A percentile compares a stretch with the other conserved stretches of the same genome.
Conservation (phyloP, 2,888 invertebrate genomes). For the Synergus umbraculus region DNA sequence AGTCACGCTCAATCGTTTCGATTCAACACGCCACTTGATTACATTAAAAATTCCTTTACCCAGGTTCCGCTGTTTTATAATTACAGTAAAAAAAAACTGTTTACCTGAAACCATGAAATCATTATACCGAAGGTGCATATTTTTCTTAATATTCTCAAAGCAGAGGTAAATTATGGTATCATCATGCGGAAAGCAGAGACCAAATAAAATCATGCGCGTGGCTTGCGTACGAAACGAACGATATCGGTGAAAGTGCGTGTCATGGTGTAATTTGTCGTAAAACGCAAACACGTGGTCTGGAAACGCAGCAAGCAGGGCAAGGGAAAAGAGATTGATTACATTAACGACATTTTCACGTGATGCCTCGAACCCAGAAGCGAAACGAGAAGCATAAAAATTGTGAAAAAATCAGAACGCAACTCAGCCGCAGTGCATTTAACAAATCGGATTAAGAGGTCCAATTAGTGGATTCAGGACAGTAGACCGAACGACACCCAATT, state of each 20-base stretch:
- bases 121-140: too few species aligned
- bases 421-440: slow-evolving; percentile 44
- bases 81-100: too few species aligned
- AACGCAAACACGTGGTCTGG: slow-evolving; percentile 39
- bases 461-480: slow-evolving; percentile 55
- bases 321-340: slow-evolving; percentile 54
- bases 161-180: neutral
- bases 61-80: neutral
- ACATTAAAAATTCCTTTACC: slow-evolving; percentile 22
- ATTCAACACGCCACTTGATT: slow-evolving; percentile 42
- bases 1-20: slow-evolving; percentile 49
- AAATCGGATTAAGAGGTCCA: slow-evolving; percentile 59
- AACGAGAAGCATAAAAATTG: slow-evolving; percentile 3
- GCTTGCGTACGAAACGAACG: neutral
- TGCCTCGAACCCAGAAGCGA: slow-evolving; percentile 39
- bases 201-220: slow-evolving; percentile 17
- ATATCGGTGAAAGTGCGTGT: slow-evolving; percentile 55
- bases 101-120: too few species aligned
- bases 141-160: too few species aligned
- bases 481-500: slow-evolving; percentile 30
- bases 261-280: slow-evolving; percentile 59
- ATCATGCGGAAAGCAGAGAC: slow-evolving; percentile 27
- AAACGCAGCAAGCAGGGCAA: neutral
- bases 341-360: slow-evolving; percentile 68
- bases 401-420: slow-evolving; percentile 29